Evolutionary conservation across 2,113 vertebrate species (phyloP).

Genomic region (Psittacula cyanocephala): DNA sequence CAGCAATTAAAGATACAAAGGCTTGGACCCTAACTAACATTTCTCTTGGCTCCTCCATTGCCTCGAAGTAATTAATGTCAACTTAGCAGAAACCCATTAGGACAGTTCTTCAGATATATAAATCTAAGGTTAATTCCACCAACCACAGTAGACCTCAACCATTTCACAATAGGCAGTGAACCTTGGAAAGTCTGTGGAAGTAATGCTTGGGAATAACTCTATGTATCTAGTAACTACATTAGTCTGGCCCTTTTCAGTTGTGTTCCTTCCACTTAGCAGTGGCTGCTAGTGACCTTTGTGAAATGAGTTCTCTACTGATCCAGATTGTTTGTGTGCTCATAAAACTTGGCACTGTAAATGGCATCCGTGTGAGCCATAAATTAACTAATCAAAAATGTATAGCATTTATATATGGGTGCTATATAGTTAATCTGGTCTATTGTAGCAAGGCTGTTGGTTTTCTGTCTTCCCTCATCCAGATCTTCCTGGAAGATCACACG

Average conservation of each 20-base stretch:
- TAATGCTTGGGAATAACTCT: background rate
- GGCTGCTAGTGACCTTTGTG: background rate
- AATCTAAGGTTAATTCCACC: background rate
- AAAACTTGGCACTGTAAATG: background rate
- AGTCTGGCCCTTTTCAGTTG: background rate
- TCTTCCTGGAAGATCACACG: background rate
- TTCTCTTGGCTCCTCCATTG: background rate
- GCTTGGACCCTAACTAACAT: background rate
- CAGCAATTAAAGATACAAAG: background rate
- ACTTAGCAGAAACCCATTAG: background rate
- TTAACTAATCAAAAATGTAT: background rate
- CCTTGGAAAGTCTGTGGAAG: background rate
- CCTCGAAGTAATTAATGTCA: background rate
- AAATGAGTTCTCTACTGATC: background rate
- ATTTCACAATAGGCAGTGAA: background rate
- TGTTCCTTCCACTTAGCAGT: background rate
- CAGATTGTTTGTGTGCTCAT: background rate
- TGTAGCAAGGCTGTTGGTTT: background rate
- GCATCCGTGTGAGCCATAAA: background rate
- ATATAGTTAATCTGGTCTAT: background rate
- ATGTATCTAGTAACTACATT: background rate
- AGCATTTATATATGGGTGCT: background rate
- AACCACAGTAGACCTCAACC: background rate
- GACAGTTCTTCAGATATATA: background rate
- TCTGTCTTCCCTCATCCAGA: background rate